Conservation (phyloP, 92 coral and sea anemone species). For the Palythoa grandiflora region DNA sequence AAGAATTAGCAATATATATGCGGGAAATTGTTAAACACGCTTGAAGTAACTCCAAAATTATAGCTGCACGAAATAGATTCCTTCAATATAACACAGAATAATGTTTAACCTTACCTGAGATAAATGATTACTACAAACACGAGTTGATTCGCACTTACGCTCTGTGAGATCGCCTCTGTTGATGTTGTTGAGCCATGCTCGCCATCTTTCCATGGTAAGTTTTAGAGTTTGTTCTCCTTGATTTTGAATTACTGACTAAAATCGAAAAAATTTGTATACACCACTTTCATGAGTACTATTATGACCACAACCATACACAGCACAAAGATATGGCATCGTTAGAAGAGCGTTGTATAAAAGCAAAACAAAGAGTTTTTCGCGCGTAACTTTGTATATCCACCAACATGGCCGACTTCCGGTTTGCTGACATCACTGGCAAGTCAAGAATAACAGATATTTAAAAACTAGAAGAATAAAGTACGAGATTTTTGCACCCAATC, state of each 20-base stretch:
- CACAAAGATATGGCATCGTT: constrained; percentile 58
- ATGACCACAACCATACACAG: constrained; percentile 56
- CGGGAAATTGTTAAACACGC: not conserved
- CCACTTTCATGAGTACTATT: constrained; percentile 51
- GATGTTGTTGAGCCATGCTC: constrained; percentile 61
- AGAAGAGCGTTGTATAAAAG: constrained; percentile 13
- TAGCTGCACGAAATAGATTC: constrained; percentile 2
- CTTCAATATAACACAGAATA: constrained; percentile 13
- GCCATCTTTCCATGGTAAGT: constrained; percentile 48
- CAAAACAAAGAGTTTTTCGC: not conserved
- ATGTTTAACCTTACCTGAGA: constrained; percentile 60
- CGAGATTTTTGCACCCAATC: no score
- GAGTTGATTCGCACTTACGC: constrained; percentile 57
- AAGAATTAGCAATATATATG: no score
- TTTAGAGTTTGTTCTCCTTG: constrained; percentile 51
- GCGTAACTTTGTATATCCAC: not conserved
- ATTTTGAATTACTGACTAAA: constrained; percentile 56
- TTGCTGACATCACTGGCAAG: not conserved
- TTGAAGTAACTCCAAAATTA: not conserved
- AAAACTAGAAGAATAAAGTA: no score
- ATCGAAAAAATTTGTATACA: constrained; percentile 36
- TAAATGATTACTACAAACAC: constrained; percentile 69
- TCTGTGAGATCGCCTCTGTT: constrained; percentile 58
- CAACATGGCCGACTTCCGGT: constrained; percentile 2
- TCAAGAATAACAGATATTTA: no score